Evolutionary conservation across 2,113 vertebrate genomes (phyloP), one percentile per base, ranked within the genome.

Genomic region (Engraulis encrasicolus): DNA sequence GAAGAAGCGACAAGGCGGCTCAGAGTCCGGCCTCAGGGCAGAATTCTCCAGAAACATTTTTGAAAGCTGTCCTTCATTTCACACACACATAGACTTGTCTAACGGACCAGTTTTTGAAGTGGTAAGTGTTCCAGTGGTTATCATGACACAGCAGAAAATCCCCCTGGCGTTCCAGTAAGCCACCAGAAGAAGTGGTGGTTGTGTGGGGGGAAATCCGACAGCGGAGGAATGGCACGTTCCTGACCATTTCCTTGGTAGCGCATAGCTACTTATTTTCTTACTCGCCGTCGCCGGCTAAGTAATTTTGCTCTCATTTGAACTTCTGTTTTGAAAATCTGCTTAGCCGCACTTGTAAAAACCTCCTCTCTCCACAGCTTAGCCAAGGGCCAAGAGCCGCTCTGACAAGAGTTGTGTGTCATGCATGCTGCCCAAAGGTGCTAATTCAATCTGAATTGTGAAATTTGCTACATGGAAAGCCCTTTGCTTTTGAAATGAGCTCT

Each of bases 21-120:
- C 61, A 66, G 7, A 66, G 61, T 58, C 23, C 6, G n/a, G 14
- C 23, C 61, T 23, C 12, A 27, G 6, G 61, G 61, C 61, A 31
- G 61, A 66, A 27, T 27, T 27, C 23, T 31, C 61, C 11, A 31
- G 61, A 14, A 66, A 27, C n/a, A 31, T 66, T 66, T 66, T 66
- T 66, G 61, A 66, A 66, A 27, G 61, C 61, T 66, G 61, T 66
- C 61, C 27, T 66, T 66, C 61, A 37, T 23, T 31, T 78, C 27
- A 38, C 93, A 91, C 91, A 95, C 27, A 38, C 93, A 91, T 91
- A 95, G 91, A n/a, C n/a, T 81, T 48, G 0, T 71, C 77, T 54
- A 36, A 50, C 40, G 11, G 58, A 50, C 9, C 0, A 74, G n/a
- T 77, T 82, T 82, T 82, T 82, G 81, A 82, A 52, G 82, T 83